phyloP scores from a whole-genome alignment of 1,140 invertebrate genomes.

The Proctacanthus coquilletti region DNA sequence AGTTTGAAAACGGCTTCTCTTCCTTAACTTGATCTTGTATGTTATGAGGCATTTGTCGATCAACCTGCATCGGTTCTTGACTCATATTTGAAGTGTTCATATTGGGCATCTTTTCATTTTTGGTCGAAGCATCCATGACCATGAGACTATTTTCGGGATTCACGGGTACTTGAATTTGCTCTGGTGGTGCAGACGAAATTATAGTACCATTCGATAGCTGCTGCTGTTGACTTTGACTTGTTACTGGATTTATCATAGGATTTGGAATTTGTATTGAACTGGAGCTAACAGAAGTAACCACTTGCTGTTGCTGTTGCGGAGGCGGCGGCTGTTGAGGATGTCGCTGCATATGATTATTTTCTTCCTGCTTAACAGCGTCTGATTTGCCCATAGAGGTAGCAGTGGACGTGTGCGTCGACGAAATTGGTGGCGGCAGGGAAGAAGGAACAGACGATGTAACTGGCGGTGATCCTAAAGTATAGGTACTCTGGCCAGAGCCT shows the following conservation, averaged over 20 bases:
- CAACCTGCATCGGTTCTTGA: conserved; percentile 4
- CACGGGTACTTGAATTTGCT: neutral
- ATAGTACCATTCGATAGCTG: conserved; percentile 10
- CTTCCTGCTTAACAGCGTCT: neutral
- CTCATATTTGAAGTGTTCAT: neutral
- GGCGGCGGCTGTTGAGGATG: neutral
- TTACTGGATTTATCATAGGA: conserved; percentile 5
- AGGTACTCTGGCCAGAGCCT: conserved; percentile 4
- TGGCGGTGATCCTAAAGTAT: conserved; percentile 5
- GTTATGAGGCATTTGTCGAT: conserved; percentile 7
- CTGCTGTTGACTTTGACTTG: neutral
- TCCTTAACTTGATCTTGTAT: conserved; percentile 8
- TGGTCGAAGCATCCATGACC: neutral
- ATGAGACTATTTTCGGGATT: neutral
- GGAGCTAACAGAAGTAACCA: neutral
- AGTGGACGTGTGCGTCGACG: neutral
- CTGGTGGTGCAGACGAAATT: conserved; percentile 5
- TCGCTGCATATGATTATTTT: conserved; percentile 3
- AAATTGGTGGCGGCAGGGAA: neutral
- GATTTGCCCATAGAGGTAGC: neutral
- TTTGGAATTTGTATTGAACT: conserved; percentile 7
- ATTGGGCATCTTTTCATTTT: conserved; percentile 1
- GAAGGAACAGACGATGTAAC: conserved; percentile 2
- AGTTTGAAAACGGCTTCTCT: conserved; percentile 13
- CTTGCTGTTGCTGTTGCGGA: neutral